Percentiles rank a stretch among this genome's conserved stretches.
Evolutionary conservation across 2,113 vertebrate genomes (phyloP).

Genomic region (Marmota flaviventris): DNA sequence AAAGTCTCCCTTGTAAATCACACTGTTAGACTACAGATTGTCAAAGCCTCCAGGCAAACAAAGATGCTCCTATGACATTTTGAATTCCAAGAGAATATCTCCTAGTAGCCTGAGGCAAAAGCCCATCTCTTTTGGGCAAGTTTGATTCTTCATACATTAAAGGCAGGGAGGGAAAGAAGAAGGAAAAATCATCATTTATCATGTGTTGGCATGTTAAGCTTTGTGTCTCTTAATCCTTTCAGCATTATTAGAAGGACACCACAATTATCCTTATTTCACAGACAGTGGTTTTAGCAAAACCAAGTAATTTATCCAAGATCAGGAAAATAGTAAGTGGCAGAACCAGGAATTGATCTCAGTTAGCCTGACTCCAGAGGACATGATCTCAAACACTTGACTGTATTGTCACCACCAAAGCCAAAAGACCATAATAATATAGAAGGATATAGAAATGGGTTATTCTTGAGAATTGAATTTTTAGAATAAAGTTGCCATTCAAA

Average conservation of each 20-base stretch:
- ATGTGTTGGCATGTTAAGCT: not conserved
- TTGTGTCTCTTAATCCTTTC: not conserved
- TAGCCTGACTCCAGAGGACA: not conserved
- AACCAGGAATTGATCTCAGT: not conserved
- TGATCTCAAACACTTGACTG: not conserved
- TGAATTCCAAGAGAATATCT: not conserved
- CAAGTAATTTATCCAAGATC: not conserved
- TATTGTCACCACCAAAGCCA: not conserved
- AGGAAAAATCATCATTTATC: not conserved
- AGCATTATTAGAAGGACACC: not conserved
- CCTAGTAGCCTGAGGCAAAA: not conserved
- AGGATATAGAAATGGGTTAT: not conserved
- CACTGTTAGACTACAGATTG: not conserved
- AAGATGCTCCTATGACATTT: not conserved
- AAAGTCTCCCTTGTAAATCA: not conserved
- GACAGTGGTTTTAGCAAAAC: not conserved
- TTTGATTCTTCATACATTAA: not conserved
- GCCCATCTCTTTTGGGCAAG: not conserved
- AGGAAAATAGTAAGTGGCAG: not conserved
- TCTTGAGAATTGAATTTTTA: not conserved
- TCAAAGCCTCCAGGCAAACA: constrained; percentile 21
- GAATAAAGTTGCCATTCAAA: constrained; percentile 37
- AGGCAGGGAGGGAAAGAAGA: not conserved
- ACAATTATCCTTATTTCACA: constrained; percentile 16
- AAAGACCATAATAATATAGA: not conserved